phyloP scores from a whole-genome alignment of 2,113 vertebrate species.

The Cryptomyrus ogoouensis region DNA sequence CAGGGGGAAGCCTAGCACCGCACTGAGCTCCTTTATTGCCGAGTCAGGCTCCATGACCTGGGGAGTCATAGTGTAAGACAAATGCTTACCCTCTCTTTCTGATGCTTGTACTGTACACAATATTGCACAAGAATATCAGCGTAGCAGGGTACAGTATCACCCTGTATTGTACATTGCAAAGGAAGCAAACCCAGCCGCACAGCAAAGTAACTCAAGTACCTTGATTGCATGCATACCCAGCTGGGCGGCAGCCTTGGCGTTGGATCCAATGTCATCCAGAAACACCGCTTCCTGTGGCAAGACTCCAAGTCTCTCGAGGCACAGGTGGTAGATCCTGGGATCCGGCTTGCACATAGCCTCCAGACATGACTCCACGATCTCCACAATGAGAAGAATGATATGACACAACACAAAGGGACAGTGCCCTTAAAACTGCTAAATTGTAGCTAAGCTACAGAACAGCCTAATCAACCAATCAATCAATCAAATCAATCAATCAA shows the following conservation, averaged over 20 bases:
- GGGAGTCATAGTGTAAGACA: slow-evolving; percentile 21
- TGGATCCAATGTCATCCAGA: slow-evolving; percentile 62
- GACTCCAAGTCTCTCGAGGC: slow-evolving; percentile 54
- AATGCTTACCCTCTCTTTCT: not conserved
- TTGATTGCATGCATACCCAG: slow-evolving; percentile 65
- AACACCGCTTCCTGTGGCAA: slow-evolving; percentile 65
- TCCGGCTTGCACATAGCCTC: slow-evolving; percentile 62
- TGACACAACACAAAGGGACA: not conserved
- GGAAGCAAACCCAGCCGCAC: not conserved
- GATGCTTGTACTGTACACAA: not conserved
- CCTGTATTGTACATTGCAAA: not conserved
- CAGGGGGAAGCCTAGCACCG: slow-evolving; percentile 58
- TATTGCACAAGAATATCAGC: not conserved
- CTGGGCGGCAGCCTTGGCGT: slow-evolving; percentile 60
- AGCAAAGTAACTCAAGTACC: slow-evolving; percentile 45
- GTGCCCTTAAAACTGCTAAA: not conserved
- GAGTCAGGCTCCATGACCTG: slow-evolving; percentile 58
- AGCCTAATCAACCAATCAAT: not conserved
- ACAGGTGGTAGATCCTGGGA: slow-evolving; percentile 58
- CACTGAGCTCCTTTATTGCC: slow-evolving; percentile 64
- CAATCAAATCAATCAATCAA: not conserved
- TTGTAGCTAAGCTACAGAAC: not conserved
- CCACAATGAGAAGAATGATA: not conserved
- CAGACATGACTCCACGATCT: slow-evolving; percentile 63
- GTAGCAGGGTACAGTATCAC: not conserved